Evolutionary conservation across 2,113 vertebrate genomes (phyloP).

Genomic region (Dermatemys mawii): DNA sequence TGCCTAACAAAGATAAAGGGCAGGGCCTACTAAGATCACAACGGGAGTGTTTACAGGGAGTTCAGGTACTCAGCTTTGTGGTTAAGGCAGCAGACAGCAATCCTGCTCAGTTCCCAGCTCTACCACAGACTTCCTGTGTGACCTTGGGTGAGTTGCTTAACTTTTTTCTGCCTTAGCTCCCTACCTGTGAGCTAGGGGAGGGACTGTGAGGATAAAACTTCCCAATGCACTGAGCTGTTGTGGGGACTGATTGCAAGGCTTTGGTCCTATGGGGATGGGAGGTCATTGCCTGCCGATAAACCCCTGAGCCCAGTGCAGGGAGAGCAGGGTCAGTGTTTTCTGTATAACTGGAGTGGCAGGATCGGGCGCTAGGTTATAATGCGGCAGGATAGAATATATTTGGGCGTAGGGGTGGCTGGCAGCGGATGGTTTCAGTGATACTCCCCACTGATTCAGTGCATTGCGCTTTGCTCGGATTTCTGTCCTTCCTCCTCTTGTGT

Average conservation of each 20-base stretch:
- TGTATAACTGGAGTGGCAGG: neutral
- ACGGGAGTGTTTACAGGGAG: too few species aligned
- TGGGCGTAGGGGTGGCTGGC: neutral
- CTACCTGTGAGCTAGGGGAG: too few species aligned
- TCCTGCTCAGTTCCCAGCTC: neutral
- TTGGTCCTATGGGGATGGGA: neutral
- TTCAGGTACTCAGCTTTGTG: neutral
- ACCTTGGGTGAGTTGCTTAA: neutral
- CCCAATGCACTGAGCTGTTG: neutral
- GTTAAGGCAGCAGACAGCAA: neutral
- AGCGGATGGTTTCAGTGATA: neutral
- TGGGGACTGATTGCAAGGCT: neutral
- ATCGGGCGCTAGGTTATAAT: neutral
- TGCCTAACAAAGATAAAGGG: neutral
- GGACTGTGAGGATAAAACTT: neutral
- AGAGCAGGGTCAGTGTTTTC: neutral
- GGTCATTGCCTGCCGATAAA: neutral
- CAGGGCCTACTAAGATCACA: neutral
- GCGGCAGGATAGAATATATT: neutral
- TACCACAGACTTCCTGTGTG: neutral
- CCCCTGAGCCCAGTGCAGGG: neutral
- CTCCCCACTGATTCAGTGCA: too few species aligned
- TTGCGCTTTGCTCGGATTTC: neutral
- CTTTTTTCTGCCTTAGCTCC: too few species aligned
- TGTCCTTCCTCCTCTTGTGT: rapidly evolving